phyloP scores from a whole-genome alignment of 1,140 invertebrate species.

The Macrobrachium rosenbergii region DNA sequence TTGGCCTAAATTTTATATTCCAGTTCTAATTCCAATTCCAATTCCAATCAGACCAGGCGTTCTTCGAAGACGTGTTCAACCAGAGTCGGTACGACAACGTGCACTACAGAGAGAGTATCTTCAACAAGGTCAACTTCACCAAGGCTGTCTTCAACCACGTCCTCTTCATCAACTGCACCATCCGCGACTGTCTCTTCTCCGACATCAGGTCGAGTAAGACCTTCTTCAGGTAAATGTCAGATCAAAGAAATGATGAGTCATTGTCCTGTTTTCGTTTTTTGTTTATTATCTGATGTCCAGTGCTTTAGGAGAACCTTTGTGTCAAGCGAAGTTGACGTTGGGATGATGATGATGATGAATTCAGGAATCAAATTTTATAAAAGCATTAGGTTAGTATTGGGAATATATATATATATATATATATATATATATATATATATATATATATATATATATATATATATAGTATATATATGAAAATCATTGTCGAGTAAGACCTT shows the following conservation, averaged over 20 bases:
- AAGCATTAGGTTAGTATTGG: too few relatives aligned
- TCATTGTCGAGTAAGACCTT: too few relatives aligned
- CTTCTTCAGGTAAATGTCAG: conserved; percentile 66
- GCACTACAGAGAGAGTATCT: conserved; percentile 66
- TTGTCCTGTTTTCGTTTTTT: neutral
- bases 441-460: too few relatives aligned
- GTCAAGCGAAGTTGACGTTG: too few relatives aligned
- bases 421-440: too few relatives aligned
- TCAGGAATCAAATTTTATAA: too few relatives aligned
- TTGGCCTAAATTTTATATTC: neutral
- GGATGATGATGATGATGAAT: too few relatives aligned
- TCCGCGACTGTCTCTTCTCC: conserved; percentile 67
- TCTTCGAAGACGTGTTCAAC: conserved; percentile 56
- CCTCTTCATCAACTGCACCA: conserved; percentile 67
- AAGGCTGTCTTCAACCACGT: conserved; percentile 68
- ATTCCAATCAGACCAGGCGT: conserved; percentile 6
- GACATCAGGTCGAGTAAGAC: conserved; percentile 68
- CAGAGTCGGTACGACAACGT: conserved; percentile 67
- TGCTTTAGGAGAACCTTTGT: too few relatives aligned
- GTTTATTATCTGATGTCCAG: too few relatives aligned
- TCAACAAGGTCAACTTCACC: conserved; percentile 67
- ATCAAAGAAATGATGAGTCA: neutral
- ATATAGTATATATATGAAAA: too few relatives aligned
- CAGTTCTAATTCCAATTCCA: neutral
- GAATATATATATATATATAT: too few relatives aligned